Evolutionary conservation across 2,797 vertebrate species (phyloP), one percentile per base, ranked within the genome.

Genomic region (Enteromius afrohamiltoni): DNA sequence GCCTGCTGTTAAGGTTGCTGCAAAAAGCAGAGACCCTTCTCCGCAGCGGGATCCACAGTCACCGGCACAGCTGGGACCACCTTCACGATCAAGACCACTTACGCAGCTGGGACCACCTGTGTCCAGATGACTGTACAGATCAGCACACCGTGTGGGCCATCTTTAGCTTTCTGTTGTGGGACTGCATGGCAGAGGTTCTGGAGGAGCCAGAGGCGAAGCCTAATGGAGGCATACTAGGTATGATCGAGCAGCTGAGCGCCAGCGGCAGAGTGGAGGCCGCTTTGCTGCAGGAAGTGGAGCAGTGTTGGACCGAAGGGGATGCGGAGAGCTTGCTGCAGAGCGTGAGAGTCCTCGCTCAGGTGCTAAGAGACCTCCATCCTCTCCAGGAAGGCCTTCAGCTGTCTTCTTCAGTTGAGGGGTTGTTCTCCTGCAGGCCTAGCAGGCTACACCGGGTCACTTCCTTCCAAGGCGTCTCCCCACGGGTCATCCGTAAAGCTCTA

Each of bases 141-240:
- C 77, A 86, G 26, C 73, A 47, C 42, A 81, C 3, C 0, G 79
- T 86, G 74, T 88, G 83, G 87, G 51, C 80, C 73, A 82, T 91
- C 64, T 90, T 90, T 40, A 88, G 85, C 69, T 91, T 90, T 62
- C 82, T 92, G 37, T 26, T 90, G 34, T 86, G 87, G 86, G 90
- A 92, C 82, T 89, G 86, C 85, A 74, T 89, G 82, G 89, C 88
- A 1, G 88, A 90, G 47, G 79, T 73, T 0, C 76, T 90, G 64
- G 90, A 91, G 83, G 86, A 87, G 26, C 86, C 88, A 1, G 84
- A 77, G 77, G 62, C 62, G 11, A 86, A 87, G 60, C 51, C 68
- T 21, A 80, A 75, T 45, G n/a, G 70, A 10, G 78, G 77, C 10
- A 26, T 80, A 31, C 31, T 82, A 62, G 85, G 17, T 0, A 83